Evolutionary conservation across 2,888 invertebrate species (phyloP), one percentile per base, ranked within the genome.

Genomic region (Cecidostiba fungosa): DNA sequence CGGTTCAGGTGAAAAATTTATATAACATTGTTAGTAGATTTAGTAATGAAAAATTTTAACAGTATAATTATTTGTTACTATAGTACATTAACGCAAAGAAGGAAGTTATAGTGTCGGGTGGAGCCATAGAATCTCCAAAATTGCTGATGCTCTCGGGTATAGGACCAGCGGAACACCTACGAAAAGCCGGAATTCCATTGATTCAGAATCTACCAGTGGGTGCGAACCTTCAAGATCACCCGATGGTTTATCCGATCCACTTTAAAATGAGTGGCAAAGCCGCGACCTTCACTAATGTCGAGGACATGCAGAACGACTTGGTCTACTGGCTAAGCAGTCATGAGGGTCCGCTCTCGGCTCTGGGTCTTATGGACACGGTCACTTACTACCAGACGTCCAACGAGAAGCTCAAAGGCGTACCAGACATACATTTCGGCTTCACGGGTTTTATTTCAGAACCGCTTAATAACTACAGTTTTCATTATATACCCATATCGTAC

Each of bases 81-180:
- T n/a, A 54, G 54, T 19, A 54, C n/a, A n/a, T n/a, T 54, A 36
- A 23, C n/a, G 59, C 77, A 3, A 54, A 3, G 5, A 94, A 94
- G 88, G 95, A 95, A 90, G 92, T 95, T 0, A 93, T 95, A 77
- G 81, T 94, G 82, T 94, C 94, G 1, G 94, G 94, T 12, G 94
- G 94, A 10, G 90, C 94, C 16, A 91, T 95, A 59, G 94, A 93
- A 47, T 93, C 94, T 5, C 94, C 94, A 0, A 94, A 94, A 86
- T 90, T 95, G 85, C 90, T 95, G 5, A 94, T 95, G 97, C 92
- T 98, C 14, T 98, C 98, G 0, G 98, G 98, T 14, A 94, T 98
- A 43, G 97, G 97, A 0, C 97, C 97, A 0, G 93, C 91, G 32
- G 94, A 95, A 0, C 95, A 97, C 90, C 93, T 97, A 5, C 89